phyloP scores from a whole-genome alignment of 23 tunicate species.

The Trididemnum nubilum region DNA sequence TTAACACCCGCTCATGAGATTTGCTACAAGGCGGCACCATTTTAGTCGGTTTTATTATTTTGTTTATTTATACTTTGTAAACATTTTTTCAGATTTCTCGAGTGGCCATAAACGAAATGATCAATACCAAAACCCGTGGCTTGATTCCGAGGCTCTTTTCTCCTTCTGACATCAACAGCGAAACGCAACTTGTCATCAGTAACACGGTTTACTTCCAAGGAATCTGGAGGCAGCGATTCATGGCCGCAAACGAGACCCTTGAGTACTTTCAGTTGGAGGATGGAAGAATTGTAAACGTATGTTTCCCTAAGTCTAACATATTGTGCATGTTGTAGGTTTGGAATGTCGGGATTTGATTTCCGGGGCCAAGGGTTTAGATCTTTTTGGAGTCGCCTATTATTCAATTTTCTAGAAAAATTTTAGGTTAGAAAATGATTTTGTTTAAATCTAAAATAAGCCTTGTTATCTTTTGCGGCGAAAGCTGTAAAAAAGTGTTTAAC shows the following conservation, averaged over 20 bases:
- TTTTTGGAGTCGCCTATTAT: too few species aligned
- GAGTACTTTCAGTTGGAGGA: not conserved
- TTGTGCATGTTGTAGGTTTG: not conserved
- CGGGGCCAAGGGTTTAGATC: too few species aligned
- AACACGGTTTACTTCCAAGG: slow-evolving; percentile 36
- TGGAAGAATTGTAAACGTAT: not conserved
- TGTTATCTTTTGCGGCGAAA: too few species aligned
- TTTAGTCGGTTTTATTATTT: too few species aligned
- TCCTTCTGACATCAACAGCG: slow-evolving; percentile 1
- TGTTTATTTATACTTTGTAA: too few species aligned
- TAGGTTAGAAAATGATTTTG: too few species aligned
- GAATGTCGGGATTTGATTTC: not conserved
- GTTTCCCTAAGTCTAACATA: not conserved
- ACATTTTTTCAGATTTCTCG: too few species aligned
- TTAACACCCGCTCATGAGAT: too few species aligned
- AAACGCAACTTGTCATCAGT: slow-evolving; percentile 21
- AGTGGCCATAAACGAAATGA: slow-evolving; percentile 25
- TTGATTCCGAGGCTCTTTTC: slow-evolving; percentile 11
- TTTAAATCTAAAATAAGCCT: too few species aligned
- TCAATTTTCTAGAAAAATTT: too few species aligned
- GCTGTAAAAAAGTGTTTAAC: too few species aligned
- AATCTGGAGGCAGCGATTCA: slow-evolving; percentile 16
- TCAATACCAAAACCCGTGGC: slow-evolving; percentile 25
- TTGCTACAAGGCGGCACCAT: too few species aligned
- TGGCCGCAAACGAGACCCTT: not conserved